phyloP scores from a whole-genome alignment of 2,113 vertebrate genomes.

The Gobio gobio region DNA sequence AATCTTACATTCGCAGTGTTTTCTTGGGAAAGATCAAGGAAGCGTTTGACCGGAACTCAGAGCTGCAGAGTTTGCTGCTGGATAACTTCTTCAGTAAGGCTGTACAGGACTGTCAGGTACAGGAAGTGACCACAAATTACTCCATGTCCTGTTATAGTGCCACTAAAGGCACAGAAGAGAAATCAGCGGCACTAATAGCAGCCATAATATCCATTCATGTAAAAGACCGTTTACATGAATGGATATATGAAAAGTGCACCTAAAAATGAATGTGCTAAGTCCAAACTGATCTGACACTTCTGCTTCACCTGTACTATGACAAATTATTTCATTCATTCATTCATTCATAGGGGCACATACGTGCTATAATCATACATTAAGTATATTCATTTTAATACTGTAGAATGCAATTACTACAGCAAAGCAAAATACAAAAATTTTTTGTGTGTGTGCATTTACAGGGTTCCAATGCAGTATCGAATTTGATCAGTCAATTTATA shows the following conservation, averaged over 20 bases:
- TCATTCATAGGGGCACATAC: neutral
- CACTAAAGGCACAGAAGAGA: neutral
- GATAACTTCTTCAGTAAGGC: constrained; percentile 90
- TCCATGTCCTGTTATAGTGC: neutral
- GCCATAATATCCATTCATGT: too few relatives aligned
- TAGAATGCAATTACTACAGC: neutral
- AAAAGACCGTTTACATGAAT: neutral
- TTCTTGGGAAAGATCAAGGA: constrained; percentile 98
- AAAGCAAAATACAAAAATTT: neutral
- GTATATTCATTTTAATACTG: neutral
- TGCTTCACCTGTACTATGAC: neutral
- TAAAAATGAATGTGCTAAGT: neutral
- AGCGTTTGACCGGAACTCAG: constrained; percentile 87
- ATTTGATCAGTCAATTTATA: neutral
- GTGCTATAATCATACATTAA: neutral
- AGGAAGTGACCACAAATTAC: constrained; percentile 31
- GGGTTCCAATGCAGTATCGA: too few relatives aligned
- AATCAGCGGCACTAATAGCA: neutral
- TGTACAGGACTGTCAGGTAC: constrained; percentile 90
- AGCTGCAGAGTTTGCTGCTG: constrained; percentile 89
- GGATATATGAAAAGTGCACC: neutral
- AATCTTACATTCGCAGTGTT: constrained; percentile 74
- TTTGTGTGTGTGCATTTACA: neutral
- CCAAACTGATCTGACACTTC: neutral
- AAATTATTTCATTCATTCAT: neutral